Evolutionary conservation across 2,797 vertebrate genomes (phyloP), one percentile per base, ranked within the genome.

Genomic region (Nannoperca australis): DNA sequence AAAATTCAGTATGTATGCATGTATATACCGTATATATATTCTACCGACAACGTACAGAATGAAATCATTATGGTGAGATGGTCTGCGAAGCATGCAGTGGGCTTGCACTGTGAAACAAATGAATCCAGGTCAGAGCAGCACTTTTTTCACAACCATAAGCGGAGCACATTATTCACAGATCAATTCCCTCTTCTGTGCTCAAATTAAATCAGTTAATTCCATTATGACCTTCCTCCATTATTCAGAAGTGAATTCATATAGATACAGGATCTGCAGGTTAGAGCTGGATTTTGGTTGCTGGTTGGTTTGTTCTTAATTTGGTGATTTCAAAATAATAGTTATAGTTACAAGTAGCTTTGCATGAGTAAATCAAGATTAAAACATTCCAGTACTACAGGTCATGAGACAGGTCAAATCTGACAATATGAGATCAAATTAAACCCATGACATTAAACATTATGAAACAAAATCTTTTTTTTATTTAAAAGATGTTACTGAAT

Each of bases 131-230:
- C 80, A 86, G 36, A 38, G 70, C 42, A 38, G 67, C 51, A 58
- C 34, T 58, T n/a, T 78, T 85, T 86, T 85, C 71, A 82, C 84
- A 64, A 49, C 58, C 61, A 70, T 68, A 83, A 88, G 75, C 51
- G 20, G 54, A 81, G 70, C 58, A 72, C 24, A 42, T 92, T 92
- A 88, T 79, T 90, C 73, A 91, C 83, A 87, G 82, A 89, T 93
- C 87, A 87, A 68, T 81, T 85, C 67, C 66, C 64, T 66, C 63
- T 56, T 81, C 40, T 79, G 49, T 62, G 70, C 59, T 73, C 70
- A 82, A 88, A 92, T 90, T 75, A 87, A 92, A 91, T 91, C 73
- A 85, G 71, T 87, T 86, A 67, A 70, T 66, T 82, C 60, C 61
- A 79, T 83, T 86, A 67, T 84, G 58, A 83, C 63, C 65, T 76